phyloP scores from a whole-genome alignment of 2,113 vertebrate species.

The Paralichthys olivaceus region DNA sequence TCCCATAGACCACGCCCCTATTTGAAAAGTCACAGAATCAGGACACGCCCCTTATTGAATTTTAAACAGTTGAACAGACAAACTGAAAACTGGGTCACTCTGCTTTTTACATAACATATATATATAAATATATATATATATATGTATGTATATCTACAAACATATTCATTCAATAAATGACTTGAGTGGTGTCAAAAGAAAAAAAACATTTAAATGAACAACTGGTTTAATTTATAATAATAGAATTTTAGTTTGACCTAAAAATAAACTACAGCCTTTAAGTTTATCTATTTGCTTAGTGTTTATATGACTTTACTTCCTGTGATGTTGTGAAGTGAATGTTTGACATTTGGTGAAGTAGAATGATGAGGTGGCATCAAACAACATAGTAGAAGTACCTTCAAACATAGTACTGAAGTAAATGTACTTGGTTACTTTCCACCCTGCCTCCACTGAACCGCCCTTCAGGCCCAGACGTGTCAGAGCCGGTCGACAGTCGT shows the following conservation, averaged over 20 bases:
- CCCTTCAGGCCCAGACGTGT: slow-evolving; percentile 57
- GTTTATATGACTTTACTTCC: no score
- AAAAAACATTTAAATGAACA: no score
- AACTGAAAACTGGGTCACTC: not conserved
- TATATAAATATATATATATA: no score
- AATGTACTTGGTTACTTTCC: slow-evolving; percentile 26
- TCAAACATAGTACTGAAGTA: not conserved
- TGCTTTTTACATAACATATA: not conserved
- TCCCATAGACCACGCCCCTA: not conserved
- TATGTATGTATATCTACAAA: no score
- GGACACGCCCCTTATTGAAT: not conserved
- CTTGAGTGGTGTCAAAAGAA: no score
- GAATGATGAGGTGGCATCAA: no score
- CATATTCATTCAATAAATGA: no score
- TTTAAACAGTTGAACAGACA: not conserved
- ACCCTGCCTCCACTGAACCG: slow-evolving; percentile 30
- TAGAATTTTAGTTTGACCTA: no score
- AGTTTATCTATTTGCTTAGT: no score
- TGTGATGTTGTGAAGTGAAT: not conserved
- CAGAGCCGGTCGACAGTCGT: slow-evolving; percentile 47
- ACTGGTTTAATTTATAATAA: no score
- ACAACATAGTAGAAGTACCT: not conserved
- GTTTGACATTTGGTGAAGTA: no score
- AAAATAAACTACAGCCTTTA: no score
- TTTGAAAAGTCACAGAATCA: not conserved